Percentiles rank a stretch among this genome's conserved stretches.
Conservation (phyloP, 1,140 invertebrate species). For the Proales similis region DNA sequence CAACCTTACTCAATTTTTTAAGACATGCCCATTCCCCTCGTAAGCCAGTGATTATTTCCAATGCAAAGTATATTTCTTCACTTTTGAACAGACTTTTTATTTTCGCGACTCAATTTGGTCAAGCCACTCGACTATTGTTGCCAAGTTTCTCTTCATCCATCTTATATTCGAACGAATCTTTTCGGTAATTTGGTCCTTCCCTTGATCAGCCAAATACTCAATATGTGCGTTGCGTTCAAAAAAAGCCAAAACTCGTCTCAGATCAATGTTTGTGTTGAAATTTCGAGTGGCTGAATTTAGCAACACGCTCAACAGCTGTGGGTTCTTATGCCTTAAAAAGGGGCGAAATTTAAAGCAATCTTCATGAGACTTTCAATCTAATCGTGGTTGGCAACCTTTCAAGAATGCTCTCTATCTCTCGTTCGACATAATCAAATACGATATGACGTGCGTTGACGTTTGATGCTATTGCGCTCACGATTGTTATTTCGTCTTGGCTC, state of each 20-base stretch:
- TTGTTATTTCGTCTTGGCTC: conserved; percentile 62
- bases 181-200: conserved; percentile 1
- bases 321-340: conserved; percentile 36
- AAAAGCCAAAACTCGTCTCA: background rate
- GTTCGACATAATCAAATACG: conserved; percentile 22
- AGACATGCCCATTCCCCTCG: too few species aligned
- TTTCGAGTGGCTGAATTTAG: conserved; percentile 9
- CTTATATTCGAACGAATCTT: conserved; percentile 9
- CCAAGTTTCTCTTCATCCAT: conserved; percentile 60
- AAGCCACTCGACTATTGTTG: conserved; percentile 67
- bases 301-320: conserved; percentile 40
- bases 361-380: too few species aligned
- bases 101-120: too few species aligned
- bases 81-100: too few species aligned
- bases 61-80: too few species aligned
- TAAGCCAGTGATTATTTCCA: too few species aligned
- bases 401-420: conserved; percentile 26
- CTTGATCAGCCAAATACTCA: conserved; percentile 42
- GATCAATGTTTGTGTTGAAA: conserved; percentile 19
- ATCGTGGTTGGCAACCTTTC: conserved; percentile 55
- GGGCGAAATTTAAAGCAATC: background rate
- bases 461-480: conserved; percentile 56
- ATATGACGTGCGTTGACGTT: background rate
- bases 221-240: background rate
- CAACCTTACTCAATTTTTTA: too few species aligned